Evolutionary conservation across 2,113 vertebrate genomes (phyloP).

Genomic region (Catharus bicknelli): DNA sequence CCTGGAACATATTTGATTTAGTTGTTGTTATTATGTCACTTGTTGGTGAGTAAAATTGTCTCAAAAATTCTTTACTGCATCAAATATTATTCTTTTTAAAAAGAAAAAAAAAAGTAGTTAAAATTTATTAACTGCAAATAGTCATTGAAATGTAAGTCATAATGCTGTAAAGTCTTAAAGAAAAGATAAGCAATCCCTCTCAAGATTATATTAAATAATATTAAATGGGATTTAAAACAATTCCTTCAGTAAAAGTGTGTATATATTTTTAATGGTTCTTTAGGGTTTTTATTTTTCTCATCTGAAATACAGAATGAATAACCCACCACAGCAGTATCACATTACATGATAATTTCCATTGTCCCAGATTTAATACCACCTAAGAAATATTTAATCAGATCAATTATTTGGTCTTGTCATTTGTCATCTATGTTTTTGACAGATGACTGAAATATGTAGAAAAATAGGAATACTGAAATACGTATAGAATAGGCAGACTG

Average conservation of each 20-base stretch:
- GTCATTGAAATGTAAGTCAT: background rate
- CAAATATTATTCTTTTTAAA: background rate
- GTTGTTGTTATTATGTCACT: slow-evolving; percentile 76
- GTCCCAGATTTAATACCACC: background rate
- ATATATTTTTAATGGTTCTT: background rate
- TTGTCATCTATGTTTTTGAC: background rate
- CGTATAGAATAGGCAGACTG: background rate
- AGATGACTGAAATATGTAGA: background rate
- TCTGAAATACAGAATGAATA: background rate
- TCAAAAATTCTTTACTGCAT: background rate
- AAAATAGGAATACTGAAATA: background rate
- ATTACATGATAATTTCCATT: background rate
- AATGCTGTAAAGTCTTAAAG: background rate
- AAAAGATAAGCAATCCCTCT: fast-evolving
- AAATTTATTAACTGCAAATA: background rate
- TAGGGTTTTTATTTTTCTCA: background rate
- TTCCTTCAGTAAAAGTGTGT: background rate
- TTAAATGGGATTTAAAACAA: background rate
- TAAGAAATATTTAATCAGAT: background rate
- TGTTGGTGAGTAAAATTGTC: slow-evolving; percentile 59
- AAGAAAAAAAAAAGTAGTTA: background rate
- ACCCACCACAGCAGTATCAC: background rate
- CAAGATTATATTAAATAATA: background rate
- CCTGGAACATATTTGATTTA: slow-evolving; percentile 80
- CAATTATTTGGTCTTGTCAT: background rate